Conservation (phyloP, 2,888 invertebrate genomes). For the Operophtera brumata region DNA sequence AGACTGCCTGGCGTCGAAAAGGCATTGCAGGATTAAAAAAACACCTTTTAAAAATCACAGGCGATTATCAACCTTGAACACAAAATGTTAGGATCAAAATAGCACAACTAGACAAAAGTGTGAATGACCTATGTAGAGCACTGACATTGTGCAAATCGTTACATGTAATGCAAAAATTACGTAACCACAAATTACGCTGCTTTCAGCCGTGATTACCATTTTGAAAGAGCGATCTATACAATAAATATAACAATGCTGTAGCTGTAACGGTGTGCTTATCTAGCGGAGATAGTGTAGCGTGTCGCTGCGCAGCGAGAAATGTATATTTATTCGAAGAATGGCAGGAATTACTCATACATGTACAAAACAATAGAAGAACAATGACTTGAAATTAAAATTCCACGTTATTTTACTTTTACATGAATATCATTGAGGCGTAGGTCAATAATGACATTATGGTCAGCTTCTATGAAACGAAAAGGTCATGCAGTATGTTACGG, state of each 20-base stretch:
- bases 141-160: constrained; percentile 26
- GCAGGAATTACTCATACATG: too few species aligned
- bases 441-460: constrained; percentile 6
- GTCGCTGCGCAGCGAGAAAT: too few species aligned
- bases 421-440: neutral
- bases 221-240: constrained; percentile 20
- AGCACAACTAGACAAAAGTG: constrained; percentile 13
- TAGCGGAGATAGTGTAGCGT: too few species aligned
- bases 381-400: too few species aligned
- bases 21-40: constrained; percentile 1
- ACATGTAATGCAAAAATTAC: constrained; percentile 25
- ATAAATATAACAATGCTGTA: constrained; percentile 5
- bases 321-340: too few species aligned
- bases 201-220: constrained; percentile 25
- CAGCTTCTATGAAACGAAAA: constrained; percentile 7
- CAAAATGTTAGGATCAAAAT: constrained; percentile 12
- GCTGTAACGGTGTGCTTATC: neutral
- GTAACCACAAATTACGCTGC: constrained; percentile 23
- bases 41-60: constrained; percentile 2
- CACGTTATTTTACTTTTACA: too few species aligned
- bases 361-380: too few species aligned
- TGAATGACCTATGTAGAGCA: constrained; percentile 28
- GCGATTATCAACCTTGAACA: constrained; percentile 12
- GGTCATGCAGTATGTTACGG: neutral
- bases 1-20: constrained; percentile 32